Evolutionary conservation across 2,113 vertebrate genomes (phyloP).

Genomic region (Crocuta crocuta): DNA sequence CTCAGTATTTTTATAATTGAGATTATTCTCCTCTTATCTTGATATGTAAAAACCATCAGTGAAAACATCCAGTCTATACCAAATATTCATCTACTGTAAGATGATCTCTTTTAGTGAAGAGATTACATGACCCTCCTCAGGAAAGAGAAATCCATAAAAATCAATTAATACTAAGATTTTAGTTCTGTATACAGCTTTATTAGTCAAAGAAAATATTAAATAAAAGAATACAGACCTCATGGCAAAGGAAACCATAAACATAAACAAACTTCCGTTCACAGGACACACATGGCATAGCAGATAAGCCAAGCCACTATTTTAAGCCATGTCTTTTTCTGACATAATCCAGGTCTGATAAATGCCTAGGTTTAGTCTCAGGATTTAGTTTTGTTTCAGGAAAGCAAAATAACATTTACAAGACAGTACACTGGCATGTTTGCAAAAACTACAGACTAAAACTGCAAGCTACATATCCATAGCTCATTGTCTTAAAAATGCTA

Average conservation of each 20-base stretch:
- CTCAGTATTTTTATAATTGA: conserved; percentile 1
- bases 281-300: background rate
- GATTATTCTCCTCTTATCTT: background rate
- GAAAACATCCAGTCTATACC: conserved; percentile 40
- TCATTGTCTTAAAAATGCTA: background rate
- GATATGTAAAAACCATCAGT: background rate
- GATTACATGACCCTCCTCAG: conserved; percentile 6
- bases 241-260: background rate
- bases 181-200: background rate
- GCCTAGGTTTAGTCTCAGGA: background rate
- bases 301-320: conserved; percentile 7
- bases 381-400: background rate
- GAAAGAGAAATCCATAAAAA: conserved; percentile 30
- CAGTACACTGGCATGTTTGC: background rate
- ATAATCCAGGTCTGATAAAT: background rate
- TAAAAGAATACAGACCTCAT: background rate
- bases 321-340: background rate
- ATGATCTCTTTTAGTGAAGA: background rate
- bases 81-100: background rate
- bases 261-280: background rate
- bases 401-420: conserved; percentile 58
- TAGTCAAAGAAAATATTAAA: conserved; percentile 16
- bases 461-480: background rate
- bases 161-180: conserved; percentile 50
- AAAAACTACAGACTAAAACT: background rate